Conservation (phyloP, 2,888 invertebrate genomes). For the Elegia similella region DNA sequence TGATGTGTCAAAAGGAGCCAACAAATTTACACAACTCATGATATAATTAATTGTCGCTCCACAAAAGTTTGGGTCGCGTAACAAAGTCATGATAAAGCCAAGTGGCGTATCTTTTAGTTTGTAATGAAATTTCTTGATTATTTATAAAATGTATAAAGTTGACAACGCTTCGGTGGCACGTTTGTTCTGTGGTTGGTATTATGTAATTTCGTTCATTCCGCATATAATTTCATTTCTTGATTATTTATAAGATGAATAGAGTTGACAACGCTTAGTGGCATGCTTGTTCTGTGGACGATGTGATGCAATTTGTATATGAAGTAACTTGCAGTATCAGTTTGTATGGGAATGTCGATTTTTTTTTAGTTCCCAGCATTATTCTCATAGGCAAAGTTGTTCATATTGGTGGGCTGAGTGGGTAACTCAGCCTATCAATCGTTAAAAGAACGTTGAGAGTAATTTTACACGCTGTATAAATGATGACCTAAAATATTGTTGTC, state of each 20-base stretch:
- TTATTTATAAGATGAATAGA: conserved; percentile 6
- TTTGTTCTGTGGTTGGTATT: neutral
- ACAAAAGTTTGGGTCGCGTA: conserved; percentile 41
- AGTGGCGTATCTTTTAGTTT: conserved; percentile 5
- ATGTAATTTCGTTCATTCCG: too few species aligned
- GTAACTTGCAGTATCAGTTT: too few species aligned
- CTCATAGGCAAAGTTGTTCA: too few species aligned
- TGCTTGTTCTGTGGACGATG: neutral
- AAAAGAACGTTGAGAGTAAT: too few species aligned
- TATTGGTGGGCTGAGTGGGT: too few species aligned
- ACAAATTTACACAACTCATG: conserved; percentile 25
- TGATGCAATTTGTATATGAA: too few species aligned
- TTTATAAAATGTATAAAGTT: conserved; percentile 7
- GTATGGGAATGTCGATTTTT: too few species aligned
- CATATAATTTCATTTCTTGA: too few species aligned
- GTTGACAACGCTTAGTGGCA: conserved; percentile 1
- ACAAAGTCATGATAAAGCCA: conserved; percentile 16
- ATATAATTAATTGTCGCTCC: conserved; percentile 50
- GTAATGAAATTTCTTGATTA: conserved; percentile 17
- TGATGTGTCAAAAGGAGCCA: neutral
- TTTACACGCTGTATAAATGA: too few species aligned
- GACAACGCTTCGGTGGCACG: neutral
- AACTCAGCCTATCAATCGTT: too few species aligned
- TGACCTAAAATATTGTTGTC: too few species aligned
- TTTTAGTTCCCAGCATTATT: too few species aligned